A percentile compares a stretch with the other conserved stretches of the same genome.
phyloP scores from a whole-genome alignment of 2,888 invertebrate species.

The Pyrrhosoma nymphula region DNA sequence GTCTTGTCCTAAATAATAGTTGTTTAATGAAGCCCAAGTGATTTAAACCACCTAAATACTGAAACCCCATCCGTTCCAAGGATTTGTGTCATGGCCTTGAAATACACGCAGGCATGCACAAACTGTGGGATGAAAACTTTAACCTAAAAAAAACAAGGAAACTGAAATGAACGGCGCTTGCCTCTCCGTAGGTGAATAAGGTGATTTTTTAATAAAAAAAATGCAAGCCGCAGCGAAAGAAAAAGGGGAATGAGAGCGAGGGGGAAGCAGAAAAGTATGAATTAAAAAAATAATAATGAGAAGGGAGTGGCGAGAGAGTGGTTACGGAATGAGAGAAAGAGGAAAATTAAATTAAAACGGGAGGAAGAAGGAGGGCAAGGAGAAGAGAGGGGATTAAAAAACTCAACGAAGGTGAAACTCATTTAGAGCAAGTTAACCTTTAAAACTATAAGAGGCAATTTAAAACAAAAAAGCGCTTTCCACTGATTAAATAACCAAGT shows the following conservation, averaged over 20 bases:
- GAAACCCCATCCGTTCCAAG: too few species aligned
- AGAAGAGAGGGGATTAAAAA: not conserved
- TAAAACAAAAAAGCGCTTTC: not conserved
- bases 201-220: not conserved
- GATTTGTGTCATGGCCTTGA: too few species aligned
- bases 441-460: not conserved
- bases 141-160: not conserved
- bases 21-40: too few species aligned
- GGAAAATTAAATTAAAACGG: not conserved
- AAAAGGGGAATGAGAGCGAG: not conserved
- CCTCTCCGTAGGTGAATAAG: not conserved
- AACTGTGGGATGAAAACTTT: not conserved
- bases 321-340: not conserved
- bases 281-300: slow-evolving; percentile 23
- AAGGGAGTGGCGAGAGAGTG: not conserved
- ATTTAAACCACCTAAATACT: too few species aligned
- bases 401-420: not conserved
- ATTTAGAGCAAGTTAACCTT: not conserved
- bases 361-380: not conserved
- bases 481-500: not conserved
- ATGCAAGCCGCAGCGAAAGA: not conserved
- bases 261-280: not conserved
- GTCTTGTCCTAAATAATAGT: too few species aligned
- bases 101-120: not conserved
- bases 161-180: not conserved